Base-by-base conservation (phyloP, 2,113 vertebrate genomes). In the Muscicapa adusta region DNA sequence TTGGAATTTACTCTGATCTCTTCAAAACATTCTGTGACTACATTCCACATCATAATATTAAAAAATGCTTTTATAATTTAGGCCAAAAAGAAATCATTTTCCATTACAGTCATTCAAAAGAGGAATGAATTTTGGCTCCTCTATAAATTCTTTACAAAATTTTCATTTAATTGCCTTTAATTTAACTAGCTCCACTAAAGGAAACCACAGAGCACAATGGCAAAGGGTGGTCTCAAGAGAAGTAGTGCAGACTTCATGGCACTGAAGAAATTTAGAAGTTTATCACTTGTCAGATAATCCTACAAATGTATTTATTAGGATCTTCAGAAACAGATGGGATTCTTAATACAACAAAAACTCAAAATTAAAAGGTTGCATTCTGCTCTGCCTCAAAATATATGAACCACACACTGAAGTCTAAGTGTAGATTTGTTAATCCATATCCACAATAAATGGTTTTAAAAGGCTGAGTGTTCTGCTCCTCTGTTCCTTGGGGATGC, bases 71-170 rank as follows among this genome's bases (percentile, higher is more conserved):
- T 68, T 54, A 38, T 4, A 53, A 78, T 60, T 62, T 22, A 54
- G 34, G 23, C 10, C 1, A 1, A 19, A 14, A 43, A 40, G 8
- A 57, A 61, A 19, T 12, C 0, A 4, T 50, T 71, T 68, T 47
- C 45, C 15, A 2, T 28, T 43, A 25, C 11, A 15, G 19, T 23
- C 31, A 25, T 26, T 62, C 53, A 66, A 8, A 13, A 33, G 3
- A 36, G 31, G 11, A 73, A 42, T 8, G 7, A 72, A 53, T 68
- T 63, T 53, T 34, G 16, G 5, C 73, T 57, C 23, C 12, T 67
- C 28, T 3, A 19, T 34, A 78, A 82, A 65, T 14, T 15, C 50
- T 45, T 28, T 53, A 43, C 25, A 53, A 57, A 51, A 58, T 45
- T 75, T 47, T 67, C 5, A 18, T 65, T 43, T 29, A 25, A 25